These are phyloP conservation scores for Dendrolimus punctatus DNA, from an alignment of 1,140 invertebrate genomes.

Conservation along the genomic window DNA sequence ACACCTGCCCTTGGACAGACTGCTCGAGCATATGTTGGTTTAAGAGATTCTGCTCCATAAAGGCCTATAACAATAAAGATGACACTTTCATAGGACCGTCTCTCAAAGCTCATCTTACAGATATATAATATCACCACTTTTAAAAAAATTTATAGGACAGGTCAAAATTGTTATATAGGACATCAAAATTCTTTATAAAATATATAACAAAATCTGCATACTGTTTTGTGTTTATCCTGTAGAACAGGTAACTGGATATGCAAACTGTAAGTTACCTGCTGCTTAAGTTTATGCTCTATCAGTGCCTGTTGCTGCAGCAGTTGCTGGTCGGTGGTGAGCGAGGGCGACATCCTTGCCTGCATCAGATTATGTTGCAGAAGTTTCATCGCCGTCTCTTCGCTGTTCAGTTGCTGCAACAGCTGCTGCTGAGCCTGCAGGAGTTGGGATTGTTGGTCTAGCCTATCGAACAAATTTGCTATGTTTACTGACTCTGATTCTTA, in stretches of 20 bases:
- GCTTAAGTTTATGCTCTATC: constrained; percentile 48
- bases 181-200: no score
- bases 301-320: constrained; percentile 49
- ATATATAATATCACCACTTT: no score
- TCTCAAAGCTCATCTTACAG: no score
- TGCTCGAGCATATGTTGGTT: constrained; percentile 75
- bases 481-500: no score
- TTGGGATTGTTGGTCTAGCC: constrained; percentile 67
- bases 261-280: constrained; percentile 17
- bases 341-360: constrained; percentile 62
- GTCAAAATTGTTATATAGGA: no score
- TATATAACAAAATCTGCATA: no score
- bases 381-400: constrained; percentile 60
- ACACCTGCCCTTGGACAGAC: constrained; percentile 55
- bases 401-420: constrained; percentile 67
- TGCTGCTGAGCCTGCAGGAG: constrained; percentile 67
- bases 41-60: constrained; percentile 74
- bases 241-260: no score
- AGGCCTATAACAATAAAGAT: constrained; percentile 26
- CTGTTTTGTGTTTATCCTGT: no score
- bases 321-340: constrained; percentile 51
- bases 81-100: no score
- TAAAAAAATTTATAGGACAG: no score
- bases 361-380: constrained; percentile 70
- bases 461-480: constrained; percentile 13